Evolutionary conservation across 2,797 vertebrate species (phyloP).

Genomic region (Phataginus tetradactyla): DNA sequence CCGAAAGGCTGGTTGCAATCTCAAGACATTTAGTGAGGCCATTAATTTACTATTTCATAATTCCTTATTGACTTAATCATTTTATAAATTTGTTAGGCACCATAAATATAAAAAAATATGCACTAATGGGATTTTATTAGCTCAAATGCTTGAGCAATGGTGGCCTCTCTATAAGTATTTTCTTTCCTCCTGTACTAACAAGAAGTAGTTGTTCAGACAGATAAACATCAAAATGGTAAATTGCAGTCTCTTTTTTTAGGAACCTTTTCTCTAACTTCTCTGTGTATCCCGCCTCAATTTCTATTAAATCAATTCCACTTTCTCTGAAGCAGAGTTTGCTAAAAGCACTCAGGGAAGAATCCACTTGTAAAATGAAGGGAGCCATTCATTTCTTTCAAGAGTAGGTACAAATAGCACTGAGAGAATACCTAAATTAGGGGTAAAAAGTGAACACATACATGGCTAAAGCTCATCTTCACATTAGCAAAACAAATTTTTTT

Average conservation of each 20-base stretch:
- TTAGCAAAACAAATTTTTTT: constrained; percentile 25
- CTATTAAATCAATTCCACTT: constrained; percentile 74
- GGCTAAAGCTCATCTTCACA: background rate
- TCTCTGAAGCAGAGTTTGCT: constrained; percentile 73
- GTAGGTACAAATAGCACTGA: constrained; percentile 25
- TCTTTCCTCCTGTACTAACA: constrained; percentile 55
- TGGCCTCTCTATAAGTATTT: constrained; percentile 50
- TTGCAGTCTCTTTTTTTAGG: constrained; percentile 70
- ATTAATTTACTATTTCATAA: background rate
- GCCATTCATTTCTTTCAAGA: constrained; percentile 79
- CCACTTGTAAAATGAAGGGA: constrained; percentile 74
- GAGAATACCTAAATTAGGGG: constrained; percentile 57
- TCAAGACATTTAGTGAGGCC: background rate
- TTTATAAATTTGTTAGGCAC: background rate
- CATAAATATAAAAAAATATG: background rate
- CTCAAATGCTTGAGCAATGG: background rate
- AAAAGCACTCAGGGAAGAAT: constrained; percentile 80
- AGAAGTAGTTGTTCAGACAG: constrained; percentile 62
- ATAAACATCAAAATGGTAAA: constrained; percentile 82
- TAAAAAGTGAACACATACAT: constrained; percentile 27
- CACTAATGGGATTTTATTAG: background rate
- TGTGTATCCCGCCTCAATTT: constrained; percentile 60
- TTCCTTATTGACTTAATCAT: constrained; percentile 32
- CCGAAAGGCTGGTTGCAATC: background rate
- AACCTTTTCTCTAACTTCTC: constrained; percentile 71